phyloP scores from a whole-genome alignment of 2,797 vertebrate genomes.

The Sebastes kiyomatsui region DNA sequence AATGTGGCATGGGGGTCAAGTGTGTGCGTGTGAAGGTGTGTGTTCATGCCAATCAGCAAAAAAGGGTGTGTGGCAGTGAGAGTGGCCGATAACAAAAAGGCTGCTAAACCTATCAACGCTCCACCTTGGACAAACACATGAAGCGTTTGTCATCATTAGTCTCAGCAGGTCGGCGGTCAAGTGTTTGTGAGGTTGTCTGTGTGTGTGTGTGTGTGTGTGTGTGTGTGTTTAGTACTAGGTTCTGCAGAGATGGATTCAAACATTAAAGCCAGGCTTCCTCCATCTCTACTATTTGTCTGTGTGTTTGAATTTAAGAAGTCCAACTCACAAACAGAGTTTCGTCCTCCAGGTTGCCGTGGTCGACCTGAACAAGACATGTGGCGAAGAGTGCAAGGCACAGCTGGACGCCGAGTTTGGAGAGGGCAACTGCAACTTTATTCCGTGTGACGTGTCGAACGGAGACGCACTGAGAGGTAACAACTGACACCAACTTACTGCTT shows the following conservation, averaged over 20 bases:
- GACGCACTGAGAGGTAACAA: conserved; percentile 86
- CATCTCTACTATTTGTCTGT: not conserved
- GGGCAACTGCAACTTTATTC: conserved; percentile 86
- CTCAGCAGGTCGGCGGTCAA: not conserved
- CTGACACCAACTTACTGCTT: not conserved
- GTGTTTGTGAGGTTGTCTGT: too few species aligned
- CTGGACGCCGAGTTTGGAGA: conserved; percentile 88
- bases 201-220: too few species aligned
- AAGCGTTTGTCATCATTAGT: not conserved
- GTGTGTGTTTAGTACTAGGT: too few species aligned
- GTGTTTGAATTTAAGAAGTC: not conserved
- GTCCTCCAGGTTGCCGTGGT: conserved; percentile 86
- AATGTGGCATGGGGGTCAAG: too few species aligned
- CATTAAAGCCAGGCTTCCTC: not conserved
- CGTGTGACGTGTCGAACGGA: conserved; percentile 90
- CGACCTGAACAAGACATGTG: conserved; percentile 86
- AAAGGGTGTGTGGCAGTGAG: not conserved
- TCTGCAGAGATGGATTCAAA: not conserved
- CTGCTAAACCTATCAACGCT: not conserved
- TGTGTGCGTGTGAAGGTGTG: too few species aligned
- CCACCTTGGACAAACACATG: not conserved
- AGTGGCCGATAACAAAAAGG: not conserved
- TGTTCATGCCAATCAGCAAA: too few species aligned
- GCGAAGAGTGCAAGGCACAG: conserved; percentile 84
- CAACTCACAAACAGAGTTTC: not conserved